Conservation (phyloP, 2,113 vertebrate genomes). For the Irena cyanogastra region DNA sequence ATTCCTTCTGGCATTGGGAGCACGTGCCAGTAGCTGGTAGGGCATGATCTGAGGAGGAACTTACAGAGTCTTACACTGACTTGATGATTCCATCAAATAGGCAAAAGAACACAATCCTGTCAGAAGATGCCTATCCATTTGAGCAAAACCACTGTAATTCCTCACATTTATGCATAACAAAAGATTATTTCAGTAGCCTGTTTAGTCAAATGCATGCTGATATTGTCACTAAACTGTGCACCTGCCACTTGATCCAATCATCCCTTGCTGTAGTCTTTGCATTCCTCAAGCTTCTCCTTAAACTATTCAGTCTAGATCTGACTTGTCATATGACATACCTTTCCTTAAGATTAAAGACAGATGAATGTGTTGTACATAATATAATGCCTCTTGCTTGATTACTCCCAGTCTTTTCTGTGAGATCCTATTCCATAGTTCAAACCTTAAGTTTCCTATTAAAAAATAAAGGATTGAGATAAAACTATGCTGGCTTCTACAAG, state of each 20-base stretch:
- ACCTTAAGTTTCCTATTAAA: not conserved
- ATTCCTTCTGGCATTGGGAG: not conserved
- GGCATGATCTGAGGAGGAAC: not conserved
- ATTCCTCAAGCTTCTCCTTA: not conserved
- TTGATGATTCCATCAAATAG: not conserved
- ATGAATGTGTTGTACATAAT: not conserved
- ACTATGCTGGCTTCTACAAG: not conserved
- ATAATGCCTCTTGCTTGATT: not conserved
- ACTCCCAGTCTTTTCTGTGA: not conserved
- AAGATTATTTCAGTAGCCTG: not conserved
- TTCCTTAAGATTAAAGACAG: not conserved
- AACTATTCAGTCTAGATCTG: not conserved
- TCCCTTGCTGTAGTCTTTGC: not conserved
- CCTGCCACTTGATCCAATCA: not conserved
- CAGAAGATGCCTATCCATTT: not conserved
- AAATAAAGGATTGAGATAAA: not conserved
- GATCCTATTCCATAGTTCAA: not conserved
- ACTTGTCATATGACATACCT: not conserved
- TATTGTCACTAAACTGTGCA: not conserved
- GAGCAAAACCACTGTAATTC: not conserved
- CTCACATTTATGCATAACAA: not conserved
- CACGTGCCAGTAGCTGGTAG: rapidly evolving
- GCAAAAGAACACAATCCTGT: not conserved
- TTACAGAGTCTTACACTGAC: not conserved
- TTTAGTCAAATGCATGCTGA: not conserved